Evolutionary conservation across 2,797 vertebrate genomes (phyloP), one percentile per base, ranked within the genome.

Genomic region (Sandelia bainsii): DNA sequence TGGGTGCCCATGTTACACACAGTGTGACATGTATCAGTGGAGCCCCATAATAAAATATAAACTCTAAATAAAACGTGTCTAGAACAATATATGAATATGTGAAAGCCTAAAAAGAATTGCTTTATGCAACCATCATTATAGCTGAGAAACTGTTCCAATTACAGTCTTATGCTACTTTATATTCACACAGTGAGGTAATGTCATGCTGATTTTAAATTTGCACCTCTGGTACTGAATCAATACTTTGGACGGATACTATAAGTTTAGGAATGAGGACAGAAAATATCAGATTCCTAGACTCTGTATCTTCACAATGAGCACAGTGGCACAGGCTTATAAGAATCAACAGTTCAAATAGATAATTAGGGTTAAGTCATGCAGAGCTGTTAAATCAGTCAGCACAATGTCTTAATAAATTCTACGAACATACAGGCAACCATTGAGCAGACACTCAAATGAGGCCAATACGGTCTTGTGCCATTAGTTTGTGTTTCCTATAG

Each of bases 311-410:
- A 20, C 12, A 57, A 25, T 14, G 45, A 46, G 19, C 19, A 46
- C 20, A 49, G 25, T 25, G 2, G 25, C 25, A 25, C 25, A 25
- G 25, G 25, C 25, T 64, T 64, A 52, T 48, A 53, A 57, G 46
- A 71, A 66, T 71, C 69, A 49, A 61, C 59, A 72, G 71, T 64
- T 70, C 71, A 73, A 45, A 61, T 53, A 79, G 53, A 57, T 79
- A 83, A 83, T 83, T 66, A 82, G 50, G 51, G 32, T 65, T 29
- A 65, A 48, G 65, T 69, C 71, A 76, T 48, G 68, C 70, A 62
- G 57, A 77, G 72, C 51, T 6, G 16, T 25, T 69, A 48, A 69
- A 80, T 79, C 64, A 72, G 57, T 83, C 76, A 65, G 25, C 48
- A 12, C 44, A 34, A 42, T 9, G 58, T 75, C 49, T 67, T 81